Percentiles rank a stretch among this genome's conserved stretches.
Evolutionary conservation across 2,888 invertebrate genomes (phyloP).

Genomic region (Dasypolia templi): DNA sequence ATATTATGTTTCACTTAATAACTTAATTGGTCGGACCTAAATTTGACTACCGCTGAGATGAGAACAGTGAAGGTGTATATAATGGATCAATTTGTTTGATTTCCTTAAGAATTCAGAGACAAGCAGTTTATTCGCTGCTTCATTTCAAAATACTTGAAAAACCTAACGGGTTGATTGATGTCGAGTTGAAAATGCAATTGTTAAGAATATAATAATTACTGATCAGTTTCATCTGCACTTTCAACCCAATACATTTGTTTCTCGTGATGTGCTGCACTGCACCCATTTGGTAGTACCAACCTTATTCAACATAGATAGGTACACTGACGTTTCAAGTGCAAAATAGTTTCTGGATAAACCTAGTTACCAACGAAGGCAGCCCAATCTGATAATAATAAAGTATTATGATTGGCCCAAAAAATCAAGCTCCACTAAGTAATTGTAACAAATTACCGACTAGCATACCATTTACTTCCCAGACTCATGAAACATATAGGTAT

Average conservation of each 20-base stretch:
- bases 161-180: not conserved
- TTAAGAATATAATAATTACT: not conserved
- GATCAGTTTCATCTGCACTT: not conserved
- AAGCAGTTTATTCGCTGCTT: not conserved
- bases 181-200: no score
- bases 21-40: constrained; percentile 22
- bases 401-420: not conserved
- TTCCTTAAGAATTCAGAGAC: not conserved
- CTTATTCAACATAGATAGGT: not conserved
- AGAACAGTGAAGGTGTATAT: not conserved
- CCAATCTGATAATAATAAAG: not conserved
- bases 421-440: not conserved
- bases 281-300: not conserved
- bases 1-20: constrained; percentile 22
- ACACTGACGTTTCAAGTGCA: not conserved
- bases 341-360: not conserved
- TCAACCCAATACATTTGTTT: not conserved
- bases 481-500: not conserved
- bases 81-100: not conserved
- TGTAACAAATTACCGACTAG: not conserved
- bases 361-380: not conserved
- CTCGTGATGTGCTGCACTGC: not conserved
- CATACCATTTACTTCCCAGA: not conserved
- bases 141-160: not conserved
- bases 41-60: constrained; percentile 1